Evolutionary conservation across 1,140 invertebrate species (phyloP).

Genomic region (Lethrus apterus): DNA sequence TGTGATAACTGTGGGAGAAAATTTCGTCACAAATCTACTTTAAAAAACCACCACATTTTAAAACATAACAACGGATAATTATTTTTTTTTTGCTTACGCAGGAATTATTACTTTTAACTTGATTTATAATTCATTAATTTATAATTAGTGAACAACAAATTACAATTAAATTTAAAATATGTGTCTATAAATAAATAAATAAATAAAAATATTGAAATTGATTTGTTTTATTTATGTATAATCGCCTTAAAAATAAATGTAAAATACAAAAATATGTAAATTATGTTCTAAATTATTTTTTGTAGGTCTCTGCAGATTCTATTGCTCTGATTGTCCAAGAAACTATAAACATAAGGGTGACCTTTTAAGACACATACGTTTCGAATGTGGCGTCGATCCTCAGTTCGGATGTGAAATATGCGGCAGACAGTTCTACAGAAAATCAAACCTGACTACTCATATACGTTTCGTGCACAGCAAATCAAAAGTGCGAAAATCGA

Average conservation of each 20-base stretch:
- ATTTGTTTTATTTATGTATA: neutral
- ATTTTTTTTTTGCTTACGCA: no score
- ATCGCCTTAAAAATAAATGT: neutral
- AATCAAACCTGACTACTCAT: constrained; percentile 9
- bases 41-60: no score
- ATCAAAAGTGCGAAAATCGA: no score
- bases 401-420: constrained; percentile 45
- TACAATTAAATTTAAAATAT: no score
- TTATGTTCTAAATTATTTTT: neutral
- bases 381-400: constrained; percentile 50
- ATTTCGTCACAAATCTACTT: neutral
- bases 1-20: neutral
- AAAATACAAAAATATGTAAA: neutral
- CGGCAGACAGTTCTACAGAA: constrained; percentile 38
- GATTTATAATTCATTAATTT: no score
- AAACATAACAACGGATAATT: no score
- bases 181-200: neutral
- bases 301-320: constrained; percentile 32
- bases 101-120: no score
- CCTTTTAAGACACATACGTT: constrained; percentile 46
- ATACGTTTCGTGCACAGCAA: neutral
- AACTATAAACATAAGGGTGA: constrained; percentile 32
- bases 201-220: neutral
- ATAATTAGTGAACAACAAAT: no score
- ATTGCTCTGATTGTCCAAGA: constrained; percentile 44